Conservation (phyloP, 1,140 invertebrate genomes). For the Eumaeus atala region DNA sequence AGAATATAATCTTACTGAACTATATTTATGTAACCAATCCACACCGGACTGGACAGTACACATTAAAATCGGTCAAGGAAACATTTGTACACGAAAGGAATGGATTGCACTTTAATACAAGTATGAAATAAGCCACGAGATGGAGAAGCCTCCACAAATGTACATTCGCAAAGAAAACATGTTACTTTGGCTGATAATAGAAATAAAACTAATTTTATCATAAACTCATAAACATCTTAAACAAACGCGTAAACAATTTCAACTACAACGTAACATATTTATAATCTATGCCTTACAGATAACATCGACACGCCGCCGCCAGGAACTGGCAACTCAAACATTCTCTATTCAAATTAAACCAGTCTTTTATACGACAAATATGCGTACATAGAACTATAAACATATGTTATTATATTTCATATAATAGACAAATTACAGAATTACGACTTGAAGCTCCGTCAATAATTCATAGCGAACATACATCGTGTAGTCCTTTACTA, state of each 20-base stretch:
- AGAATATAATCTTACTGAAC: slow-evolving; percentile 19
- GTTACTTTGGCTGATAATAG: slow-evolving; percentile 46
- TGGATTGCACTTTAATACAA: slow-evolving; percentile 25
- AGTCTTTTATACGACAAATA: slow-evolving; percentile 10
- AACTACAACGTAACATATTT: slow-evolving; percentile 46
- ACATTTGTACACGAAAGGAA: slow-evolving; percentile 33
- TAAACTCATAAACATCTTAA: slow-evolving; percentile 64
- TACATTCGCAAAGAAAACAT: background rate
- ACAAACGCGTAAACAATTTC: slow-evolving; percentile 62
- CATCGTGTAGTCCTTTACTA: background rate
- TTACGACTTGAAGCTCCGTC: too few species aligned
- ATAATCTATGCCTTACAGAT: background rate
- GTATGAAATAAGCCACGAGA: background rate
- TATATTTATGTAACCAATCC: slow-evolving; percentile 9
- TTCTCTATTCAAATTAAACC: slow-evolving; percentile 1
- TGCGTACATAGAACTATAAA: background rate
- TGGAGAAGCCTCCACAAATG: background rate
- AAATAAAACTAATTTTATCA: slow-evolving; percentile 38
- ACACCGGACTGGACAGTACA: slow-evolving; percentile 21
- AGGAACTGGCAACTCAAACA: background rate
- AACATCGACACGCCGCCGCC: background rate
- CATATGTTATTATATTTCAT: background rate
- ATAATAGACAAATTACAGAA: too few species aligned
- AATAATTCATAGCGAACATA: slow-evolving; percentile 1
- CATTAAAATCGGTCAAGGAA: slow-evolving; percentile 18